Base-by-base conservation (phyloP, 2,888 invertebrate species). In the Cantharis rufa region DNA sequence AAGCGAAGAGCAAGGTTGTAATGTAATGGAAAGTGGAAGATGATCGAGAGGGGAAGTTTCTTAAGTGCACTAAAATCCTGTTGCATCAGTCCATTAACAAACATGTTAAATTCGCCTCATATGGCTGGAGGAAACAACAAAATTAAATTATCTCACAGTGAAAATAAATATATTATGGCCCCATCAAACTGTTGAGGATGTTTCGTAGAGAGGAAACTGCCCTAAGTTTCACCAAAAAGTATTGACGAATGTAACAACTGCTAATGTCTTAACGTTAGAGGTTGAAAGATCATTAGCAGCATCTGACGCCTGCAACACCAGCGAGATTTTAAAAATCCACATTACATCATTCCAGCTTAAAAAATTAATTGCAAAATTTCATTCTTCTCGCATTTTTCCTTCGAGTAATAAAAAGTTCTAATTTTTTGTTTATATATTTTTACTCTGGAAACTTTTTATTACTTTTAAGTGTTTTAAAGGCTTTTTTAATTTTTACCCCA, bases 201-300 rank as follows among this genome's bases (percentile, higher is more conserved):
- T 24, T 24, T 24, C 24, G 9, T 24, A 24, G 9, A 24, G 24
- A 24, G 24, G 24, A 24, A 24, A 24, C 24, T 24, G 24, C 24
- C 9, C 24, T 9, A 24, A 24, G 1, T 48, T 48, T 48, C n/a
- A 48, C n/a, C n/a, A n/a, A n/a, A 48, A 48, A 48, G 3, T 7
- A 48, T 48, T n/a, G 48, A 48, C n/a, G n/a, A 32, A 32, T 32
- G 32, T 48, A 64, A 32, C 71, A 72, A 32, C 71, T 66, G 71
- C 15, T 72, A 72, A 66, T 72, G 48, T 21, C 21, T 66, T 66
- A 28, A 66, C 72, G 72, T 72, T 72, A 72, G 66, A 72, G 48
- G 48, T 48, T 48, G 48, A 48, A 64, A 72, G 66, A 72, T 66
- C 32, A 72, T 72, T 72, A 66, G 66, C 32, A 72, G 48, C 72